Percentiles rank a stretch among this genome's conserved stretches.
Conservation (phyloP, 2,797 vertebrate genomes). For the Coregonus sp. region DNA sequence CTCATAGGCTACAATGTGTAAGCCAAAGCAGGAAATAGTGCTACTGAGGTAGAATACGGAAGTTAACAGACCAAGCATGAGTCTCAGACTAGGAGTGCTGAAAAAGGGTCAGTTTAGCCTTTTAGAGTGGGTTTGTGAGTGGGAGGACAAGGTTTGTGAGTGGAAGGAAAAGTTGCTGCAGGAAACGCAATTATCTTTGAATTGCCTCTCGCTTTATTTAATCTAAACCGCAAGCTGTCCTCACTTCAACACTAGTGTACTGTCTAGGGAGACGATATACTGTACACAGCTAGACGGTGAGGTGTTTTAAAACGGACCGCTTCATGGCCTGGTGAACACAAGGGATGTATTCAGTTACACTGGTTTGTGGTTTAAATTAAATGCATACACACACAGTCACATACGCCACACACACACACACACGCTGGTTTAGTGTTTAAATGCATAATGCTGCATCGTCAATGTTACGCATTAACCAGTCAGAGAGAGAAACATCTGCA, state of each 20-base stretch:
- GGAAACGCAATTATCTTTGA: slow-evolving; percentile 35
- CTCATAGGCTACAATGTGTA: not conserved
- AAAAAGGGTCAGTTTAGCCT: not conserved
- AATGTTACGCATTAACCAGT: slow-evolving; percentile 19
- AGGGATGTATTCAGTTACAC: not conserved
- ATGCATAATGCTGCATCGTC: slow-evolving; percentile 27
- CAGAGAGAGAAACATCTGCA: slow-evolving; percentile 36
- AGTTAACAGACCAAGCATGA: not conserved
- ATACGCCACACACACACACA: not conserved
- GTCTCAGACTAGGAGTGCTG: not conserved
- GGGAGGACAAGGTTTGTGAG: not conserved
- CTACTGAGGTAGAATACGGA: not conserved
- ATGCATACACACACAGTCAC: not conserved
- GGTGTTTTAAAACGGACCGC: not conserved
- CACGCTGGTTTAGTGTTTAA: not conserved
- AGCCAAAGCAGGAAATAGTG: not conserved
- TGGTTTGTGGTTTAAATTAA: not conserved
- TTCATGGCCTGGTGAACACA: not conserved
- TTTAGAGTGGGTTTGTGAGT: not conserved
- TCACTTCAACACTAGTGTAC: slow-evolving; percentile 28
- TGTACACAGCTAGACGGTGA: not conserved
- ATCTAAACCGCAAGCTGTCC: slow-evolving; percentile 26
- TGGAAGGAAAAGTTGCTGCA: not conserved
- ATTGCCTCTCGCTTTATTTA: slow-evolving; percentile 32
- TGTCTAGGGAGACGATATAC: slow-evolving; percentile 39